Evolutionary conservation across 2,113 vertebrate genomes (phyloP).

Genomic region (Triplophysa tibetana): DNA sequence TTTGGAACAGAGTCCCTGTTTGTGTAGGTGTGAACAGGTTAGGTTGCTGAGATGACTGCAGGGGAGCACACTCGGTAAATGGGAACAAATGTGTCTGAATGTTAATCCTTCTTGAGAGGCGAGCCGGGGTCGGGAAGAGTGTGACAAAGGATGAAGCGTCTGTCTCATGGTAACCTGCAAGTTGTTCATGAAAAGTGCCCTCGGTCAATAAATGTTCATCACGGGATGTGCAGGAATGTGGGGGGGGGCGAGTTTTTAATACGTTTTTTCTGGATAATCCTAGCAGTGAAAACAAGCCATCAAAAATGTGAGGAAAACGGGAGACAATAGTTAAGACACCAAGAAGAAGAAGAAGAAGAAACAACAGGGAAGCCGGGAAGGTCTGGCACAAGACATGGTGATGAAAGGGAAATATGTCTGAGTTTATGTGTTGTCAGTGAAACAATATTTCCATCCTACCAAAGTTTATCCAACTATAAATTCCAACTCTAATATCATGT

Average conservation of each 20-base stretch:
- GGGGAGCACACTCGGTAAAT: not conserved
- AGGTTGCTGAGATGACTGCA: not conserved
- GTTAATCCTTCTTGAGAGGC: slow-evolving; percentile 45
- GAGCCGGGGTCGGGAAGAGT: slow-evolving; percentile 42
- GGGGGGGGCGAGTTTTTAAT: slow-evolving; percentile 76
- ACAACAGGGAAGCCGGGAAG: slow-evolving; percentile 41
- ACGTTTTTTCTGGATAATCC: slow-evolving; percentile 98
- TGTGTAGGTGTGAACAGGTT: not conserved
- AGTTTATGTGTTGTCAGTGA: slow-evolving; percentile 59
- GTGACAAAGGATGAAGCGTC: slow-evolving; percentile 59
- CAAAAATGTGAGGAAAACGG: slow-evolving; percentile 66
- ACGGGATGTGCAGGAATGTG: slow-evolving; percentile 67
- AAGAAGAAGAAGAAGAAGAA: slow-evolving; percentile 59
- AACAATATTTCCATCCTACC: slow-evolving; percentile 80
- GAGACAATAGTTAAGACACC: slow-evolving; percentile 62
- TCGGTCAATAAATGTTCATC: slow-evolving; percentile 83
- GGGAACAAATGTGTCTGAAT: slow-evolving; percentile 30
- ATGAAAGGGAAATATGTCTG: slow-evolving; percentile 54
- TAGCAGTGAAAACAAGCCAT: slow-evolving; percentile 94
- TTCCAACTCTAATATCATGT: slow-evolving; percentile 70
- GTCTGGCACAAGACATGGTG: slow-evolving; percentile 15
- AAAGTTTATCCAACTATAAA: slow-evolving; percentile 69
- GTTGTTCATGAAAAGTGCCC: slow-evolving; percentile 70
- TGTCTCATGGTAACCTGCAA: slow-evolving; percentile 65
- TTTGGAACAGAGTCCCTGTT: slow-evolving; percentile 12